Percentiles rank a stretch among this genome's conserved stretches.
Conservation (phyloP, 2,113 vertebrate genomes). For the Sylvilagus bachmani region DNA sequence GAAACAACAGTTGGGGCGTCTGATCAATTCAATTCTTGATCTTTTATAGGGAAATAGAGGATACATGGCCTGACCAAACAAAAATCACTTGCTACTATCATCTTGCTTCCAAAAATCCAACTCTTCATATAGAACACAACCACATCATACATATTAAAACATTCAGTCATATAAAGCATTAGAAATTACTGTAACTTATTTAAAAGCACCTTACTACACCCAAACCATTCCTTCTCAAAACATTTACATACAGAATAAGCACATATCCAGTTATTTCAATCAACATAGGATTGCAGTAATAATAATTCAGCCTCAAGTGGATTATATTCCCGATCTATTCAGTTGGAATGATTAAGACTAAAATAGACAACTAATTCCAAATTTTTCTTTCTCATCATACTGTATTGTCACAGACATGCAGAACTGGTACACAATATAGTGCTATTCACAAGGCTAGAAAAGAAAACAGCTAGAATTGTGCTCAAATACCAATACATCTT, state of each 20-base stretch:
- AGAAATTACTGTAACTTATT: neutral
- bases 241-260: neutral
- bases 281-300: neutral
- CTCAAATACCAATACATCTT: neutral
- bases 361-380: neutral
- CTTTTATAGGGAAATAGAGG: neutral
- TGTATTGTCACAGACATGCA: neutral
- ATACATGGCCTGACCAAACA: neutral
- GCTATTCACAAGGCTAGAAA: neutral
- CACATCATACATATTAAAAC: neutral
- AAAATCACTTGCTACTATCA: neutral
- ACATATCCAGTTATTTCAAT: neutral
- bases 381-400: neutral
- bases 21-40: neutral
- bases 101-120: neutral
- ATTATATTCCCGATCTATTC: neutral
- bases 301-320: neutral
- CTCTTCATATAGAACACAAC: neutral
- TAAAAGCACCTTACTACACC: neutral
- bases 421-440: neutral
- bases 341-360: neutral
- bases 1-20: neutral
- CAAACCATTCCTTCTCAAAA: neutral
- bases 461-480: neutral
- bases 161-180: neutral